Conservation (phyloP, 2,888 invertebrate species). For the Galerucella nymphaeae region DNA sequence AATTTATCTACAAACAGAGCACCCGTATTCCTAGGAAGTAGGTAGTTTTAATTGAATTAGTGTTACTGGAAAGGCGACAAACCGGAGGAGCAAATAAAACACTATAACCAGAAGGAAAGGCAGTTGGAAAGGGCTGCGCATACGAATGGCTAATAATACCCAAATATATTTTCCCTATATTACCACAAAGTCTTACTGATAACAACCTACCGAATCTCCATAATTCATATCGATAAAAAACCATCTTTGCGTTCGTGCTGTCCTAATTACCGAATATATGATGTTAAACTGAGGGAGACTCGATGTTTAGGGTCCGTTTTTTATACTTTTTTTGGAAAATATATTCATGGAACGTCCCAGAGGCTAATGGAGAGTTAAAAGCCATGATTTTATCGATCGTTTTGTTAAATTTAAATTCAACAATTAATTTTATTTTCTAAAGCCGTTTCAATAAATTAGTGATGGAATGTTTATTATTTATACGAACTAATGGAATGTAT, state of each 20-base stretch:
- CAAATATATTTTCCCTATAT: conserved; percentile 59
- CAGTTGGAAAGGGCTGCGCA: conserved; percentile 53
- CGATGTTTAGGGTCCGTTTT: conserved; percentile 30
- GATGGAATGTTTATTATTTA: too few species aligned
- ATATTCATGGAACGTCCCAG: too few species aligned
- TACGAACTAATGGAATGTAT: too few species aligned
- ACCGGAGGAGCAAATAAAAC: conserved; percentile 25
- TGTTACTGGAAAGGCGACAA: conserved; percentile 20
- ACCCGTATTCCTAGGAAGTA: background rate
- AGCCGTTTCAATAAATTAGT: too few species aligned
- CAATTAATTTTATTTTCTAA: too few species aligned
- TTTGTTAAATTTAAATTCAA: too few species aligned
- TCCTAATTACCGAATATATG: conserved; percentile 36
- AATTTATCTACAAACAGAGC: background rate
- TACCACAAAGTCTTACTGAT: conserved; percentile 58
- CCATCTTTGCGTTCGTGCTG: conserved; percentile 20
- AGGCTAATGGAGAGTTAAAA: too few species aligned
- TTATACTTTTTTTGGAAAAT: background rate
- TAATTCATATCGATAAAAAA: conserved; percentile 51
- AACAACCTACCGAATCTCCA: conserved; percentile 51
- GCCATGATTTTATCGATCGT: too few species aligned
- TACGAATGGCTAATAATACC: conserved; percentile 60
- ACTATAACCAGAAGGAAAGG: conserved; percentile 41
- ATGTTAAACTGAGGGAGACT: conserved; percentile 21
- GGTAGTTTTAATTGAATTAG: background rate